A percentile compares a stretch with the other conserved stretches of the same genome.
Evolutionary conservation across 2,113 vertebrate genomes (phyloP).

Genomic region (Leptobrachium leishanense): DNA sequence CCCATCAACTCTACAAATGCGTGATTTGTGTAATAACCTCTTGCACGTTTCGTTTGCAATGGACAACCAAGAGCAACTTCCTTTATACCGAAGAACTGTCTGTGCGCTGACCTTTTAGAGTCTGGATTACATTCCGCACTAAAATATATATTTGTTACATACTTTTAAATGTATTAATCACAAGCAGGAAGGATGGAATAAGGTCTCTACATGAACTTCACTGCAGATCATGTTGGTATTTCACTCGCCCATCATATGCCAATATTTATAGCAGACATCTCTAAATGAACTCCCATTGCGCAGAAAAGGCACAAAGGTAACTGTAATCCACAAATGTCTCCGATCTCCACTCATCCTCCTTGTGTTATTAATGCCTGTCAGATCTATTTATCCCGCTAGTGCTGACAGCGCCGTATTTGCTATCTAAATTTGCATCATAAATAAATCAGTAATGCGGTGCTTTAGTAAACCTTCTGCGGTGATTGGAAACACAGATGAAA

Average conservation of each 20-base stretch:
- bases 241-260: background rate
- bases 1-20: too few relatives aligned
- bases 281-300: background rate
- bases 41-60: too few relatives aligned
- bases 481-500: constrained; percentile 77
- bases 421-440: constrained; percentile 82
- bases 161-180: too few relatives aligned
- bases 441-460: constrained; percentile 82
- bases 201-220: too few relatives aligned
- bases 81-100: too few relatives aligned
- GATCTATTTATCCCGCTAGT: constrained; percentile 79
- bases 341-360: constrained; percentile 71
- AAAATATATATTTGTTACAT: too few relatives aligned
- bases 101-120: too few relatives aligned
- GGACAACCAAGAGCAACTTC: too few relatives aligned
- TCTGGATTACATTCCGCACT: too few relatives aligned
- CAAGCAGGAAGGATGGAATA: background rate
- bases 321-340: constrained; percentile 52
- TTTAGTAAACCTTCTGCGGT: constrained; percentile 74
- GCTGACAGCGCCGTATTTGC: constrained; percentile 81
- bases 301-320: constrained; percentile 1
- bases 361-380: constrained; percentile 85
- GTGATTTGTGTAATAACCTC: too few relatives aligned
- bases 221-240: background rate
- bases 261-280: background rate